These are phyloP conservation scores for Physella acuta DNA, from an alignment of 1,140 invertebrate genomes.

Conservation along the genomic window DNA sequence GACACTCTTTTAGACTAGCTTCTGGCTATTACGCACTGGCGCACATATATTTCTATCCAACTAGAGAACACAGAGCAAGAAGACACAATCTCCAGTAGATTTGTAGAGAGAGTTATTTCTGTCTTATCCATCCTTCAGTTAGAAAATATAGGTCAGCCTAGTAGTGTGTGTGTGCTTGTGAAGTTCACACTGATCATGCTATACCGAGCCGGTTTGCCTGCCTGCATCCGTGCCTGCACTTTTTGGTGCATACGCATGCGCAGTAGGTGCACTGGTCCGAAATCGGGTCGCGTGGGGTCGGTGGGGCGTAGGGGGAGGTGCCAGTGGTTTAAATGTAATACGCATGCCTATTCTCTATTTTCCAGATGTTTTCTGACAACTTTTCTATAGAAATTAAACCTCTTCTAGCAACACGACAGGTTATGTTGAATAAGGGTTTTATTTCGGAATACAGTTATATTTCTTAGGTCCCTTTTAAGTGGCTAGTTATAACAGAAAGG, in stretches of 20 bases:
- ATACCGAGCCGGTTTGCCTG: conserved; percentile 1
- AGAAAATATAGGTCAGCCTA: background rate
- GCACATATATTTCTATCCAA: too few relatives aligned
- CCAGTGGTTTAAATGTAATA: background rate
- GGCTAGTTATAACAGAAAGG: too few relatives aligned
- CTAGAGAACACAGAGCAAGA: too few relatives aligned
- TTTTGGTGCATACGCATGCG: conserved; percentile 15
- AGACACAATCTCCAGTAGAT: too few relatives aligned
- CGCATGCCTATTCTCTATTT: background rate
- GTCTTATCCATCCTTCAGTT: background rate
- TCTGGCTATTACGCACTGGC: too few relatives aligned
- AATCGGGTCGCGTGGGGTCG: conserved; percentile 10
- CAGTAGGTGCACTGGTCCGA: conserved; percentile 7
- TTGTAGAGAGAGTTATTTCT: too few relatives aligned
- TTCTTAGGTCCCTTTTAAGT: too few relatives aligned
- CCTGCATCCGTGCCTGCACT: conserved; percentile 8
- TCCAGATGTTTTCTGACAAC: background rate
- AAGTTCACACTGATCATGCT: conserved; percentile 6
- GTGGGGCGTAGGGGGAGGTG: background rate
- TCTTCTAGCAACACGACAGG: too few relatives aligned
- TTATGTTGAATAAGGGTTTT: too few relatives aligned
- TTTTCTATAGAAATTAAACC: too few relatives aligned
- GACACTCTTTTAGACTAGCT: too few relatives aligned
- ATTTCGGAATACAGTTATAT: too few relatives aligned
- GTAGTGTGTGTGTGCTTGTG: conserved; percentile 1